Percentiles rank a stretch among this genome's conserved stretches.
Conservation (phyloP, 2,888 invertebrate genomes). For the Cryptosula pallasiana region DNA sequence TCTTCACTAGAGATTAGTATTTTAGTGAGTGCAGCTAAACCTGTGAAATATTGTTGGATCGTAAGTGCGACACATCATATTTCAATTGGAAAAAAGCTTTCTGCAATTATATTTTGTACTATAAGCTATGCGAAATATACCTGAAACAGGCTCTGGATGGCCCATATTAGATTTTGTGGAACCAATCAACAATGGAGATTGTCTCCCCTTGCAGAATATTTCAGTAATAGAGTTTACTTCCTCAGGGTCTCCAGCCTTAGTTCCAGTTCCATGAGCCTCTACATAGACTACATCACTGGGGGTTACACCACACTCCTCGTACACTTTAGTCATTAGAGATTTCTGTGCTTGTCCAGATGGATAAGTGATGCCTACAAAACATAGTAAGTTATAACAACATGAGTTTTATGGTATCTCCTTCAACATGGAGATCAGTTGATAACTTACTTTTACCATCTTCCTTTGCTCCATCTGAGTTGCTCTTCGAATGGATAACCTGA, state of each 20-base stretch:
- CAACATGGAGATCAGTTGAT: no score
- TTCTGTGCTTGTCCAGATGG: constrained; percentile 65
- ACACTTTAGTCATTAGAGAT: constrained; percentile 67
- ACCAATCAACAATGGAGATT: constrained; percentile 75
- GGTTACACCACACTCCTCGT: constrained; percentile 73
- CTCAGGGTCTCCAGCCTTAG: constrained; percentile 88
- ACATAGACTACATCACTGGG: constrained; percentile 82
- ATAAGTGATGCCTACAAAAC: constrained; percentile 55
- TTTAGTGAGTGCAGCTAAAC: constrained; percentile 84
- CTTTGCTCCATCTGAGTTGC: constrained; percentile 89
- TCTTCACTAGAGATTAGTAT: constrained; percentile 87
- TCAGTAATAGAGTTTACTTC: constrained; percentile 92
- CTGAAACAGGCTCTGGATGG: constrained; percentile 78
- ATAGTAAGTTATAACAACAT: no score
- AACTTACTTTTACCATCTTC: constrained; percentile 63
- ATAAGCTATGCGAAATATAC: no score
- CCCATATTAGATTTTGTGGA: constrained; percentile 99
- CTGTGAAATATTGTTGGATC: no score
- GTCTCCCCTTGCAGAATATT: constrained; percentile 49
- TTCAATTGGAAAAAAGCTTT: no score
- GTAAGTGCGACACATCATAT: no score
- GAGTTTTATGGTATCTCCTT: no score
- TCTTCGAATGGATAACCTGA: constrained; percentile 77
- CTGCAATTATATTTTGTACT: no score
- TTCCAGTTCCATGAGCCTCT: constrained; percentile 97